Evolutionary conservation across 2,113 vertebrate genomes (phyloP).

Genomic region (Neotoma lepida): DNA sequence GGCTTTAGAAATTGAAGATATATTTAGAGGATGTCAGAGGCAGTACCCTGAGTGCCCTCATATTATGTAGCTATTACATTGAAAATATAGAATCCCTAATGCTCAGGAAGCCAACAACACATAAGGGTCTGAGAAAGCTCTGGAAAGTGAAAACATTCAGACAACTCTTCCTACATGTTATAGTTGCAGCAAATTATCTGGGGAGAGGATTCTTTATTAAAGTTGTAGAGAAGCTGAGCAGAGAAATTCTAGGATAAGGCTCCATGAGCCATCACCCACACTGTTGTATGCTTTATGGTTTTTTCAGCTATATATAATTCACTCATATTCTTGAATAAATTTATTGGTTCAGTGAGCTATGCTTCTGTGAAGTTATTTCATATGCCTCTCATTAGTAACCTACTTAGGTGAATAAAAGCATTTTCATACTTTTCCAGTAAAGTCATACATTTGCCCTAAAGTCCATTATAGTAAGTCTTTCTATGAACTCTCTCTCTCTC

Average conservation of each 20-base stretch:
- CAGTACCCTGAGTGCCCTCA: background rate
- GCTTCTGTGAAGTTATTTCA: background rate
- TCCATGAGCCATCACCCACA: background rate
- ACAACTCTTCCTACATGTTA: background rate
- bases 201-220: background rate
- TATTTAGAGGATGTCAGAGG: background rate
- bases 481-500: too few relatives aligned
- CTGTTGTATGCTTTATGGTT: background rate
- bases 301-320: background rate
- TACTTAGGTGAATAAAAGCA: too few relatives aligned
- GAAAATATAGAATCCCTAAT: background rate
- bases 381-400: background rate
- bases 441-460: background rate
- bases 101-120: background rate
- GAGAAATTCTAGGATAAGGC: background rate
- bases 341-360: too few relatives aligned
- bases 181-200: too few relatives aligned
- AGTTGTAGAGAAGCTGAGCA: background rate
- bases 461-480: background rate
- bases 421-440: background rate
- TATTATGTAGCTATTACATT: background rate
- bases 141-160: background rate
- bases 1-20: background rate
- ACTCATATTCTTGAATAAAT: too few relatives aligned
- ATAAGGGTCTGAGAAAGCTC: background rate